phyloP scores from a whole-genome alignment of 2,797 vertebrate species.

The Myotis myotis region DNA sequence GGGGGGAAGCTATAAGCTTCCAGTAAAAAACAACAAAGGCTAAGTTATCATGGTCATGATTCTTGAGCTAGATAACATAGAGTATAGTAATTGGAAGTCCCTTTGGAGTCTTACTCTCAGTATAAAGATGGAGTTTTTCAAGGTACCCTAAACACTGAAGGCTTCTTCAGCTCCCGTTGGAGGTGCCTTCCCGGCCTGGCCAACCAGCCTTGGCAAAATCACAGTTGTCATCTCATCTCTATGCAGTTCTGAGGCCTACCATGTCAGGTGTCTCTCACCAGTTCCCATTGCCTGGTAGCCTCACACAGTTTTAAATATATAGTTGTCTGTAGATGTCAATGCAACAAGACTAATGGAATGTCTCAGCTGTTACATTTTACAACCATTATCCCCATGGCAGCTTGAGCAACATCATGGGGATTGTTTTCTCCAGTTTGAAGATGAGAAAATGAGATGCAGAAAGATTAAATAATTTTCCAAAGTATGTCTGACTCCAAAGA shows the following conservation, averaged over 20 bases:
- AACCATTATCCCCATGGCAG: not conserved
- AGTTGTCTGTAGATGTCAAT: not conserved
- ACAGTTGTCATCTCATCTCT: not conserved
- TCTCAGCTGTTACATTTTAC: not conserved
- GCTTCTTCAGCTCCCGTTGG: not conserved
- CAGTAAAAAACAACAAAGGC: not conserved
- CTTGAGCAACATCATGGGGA: not conserved
- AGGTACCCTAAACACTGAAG: not conserved
- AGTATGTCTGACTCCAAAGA: slow-evolving; percentile 1
- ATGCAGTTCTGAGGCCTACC: not conserved
- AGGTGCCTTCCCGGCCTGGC: not conserved
- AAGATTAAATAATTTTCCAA: slow-evolving; percentile 2
- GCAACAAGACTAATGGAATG: not conserved
- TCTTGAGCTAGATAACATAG: not conserved
- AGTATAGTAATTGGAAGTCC: not conserved
- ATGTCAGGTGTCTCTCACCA: not conserved
- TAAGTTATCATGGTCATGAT: not conserved
- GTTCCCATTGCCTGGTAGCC: not conserved
- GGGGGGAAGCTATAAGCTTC: not conserved
- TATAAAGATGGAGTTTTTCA: slow-evolving; percentile 23
- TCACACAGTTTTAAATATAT: not conserved
- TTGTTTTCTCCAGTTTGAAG: slow-evolving; percentile 34
- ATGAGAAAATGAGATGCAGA: slow-evolving; percentile 32
- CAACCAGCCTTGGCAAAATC: not conserved
- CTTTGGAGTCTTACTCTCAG: not conserved